Evolutionary conservation across 2,797 vertebrate species (phyloP).

Genomic region (Ciconia nigra): DNA sequence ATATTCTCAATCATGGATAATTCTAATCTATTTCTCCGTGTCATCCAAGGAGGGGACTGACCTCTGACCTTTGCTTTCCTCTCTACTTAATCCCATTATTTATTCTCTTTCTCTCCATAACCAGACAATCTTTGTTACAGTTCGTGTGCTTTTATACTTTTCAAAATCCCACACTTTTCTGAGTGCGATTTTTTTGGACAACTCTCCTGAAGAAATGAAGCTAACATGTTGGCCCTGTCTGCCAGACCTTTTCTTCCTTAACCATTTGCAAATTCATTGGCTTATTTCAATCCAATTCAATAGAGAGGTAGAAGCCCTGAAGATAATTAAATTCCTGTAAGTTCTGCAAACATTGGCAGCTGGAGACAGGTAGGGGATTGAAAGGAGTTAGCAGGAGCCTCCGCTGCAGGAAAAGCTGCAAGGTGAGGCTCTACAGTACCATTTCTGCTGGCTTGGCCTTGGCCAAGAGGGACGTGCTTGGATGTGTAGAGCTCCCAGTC

Average conservation of each 20-base stretch:
- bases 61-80: conserved; percentile 42
- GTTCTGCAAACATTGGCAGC: neutral
- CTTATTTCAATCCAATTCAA: neutral
- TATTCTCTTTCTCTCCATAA: conserved; percentile 26
- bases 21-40: neutral
- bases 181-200: neutral
- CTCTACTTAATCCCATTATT: conserved; percentile 45
- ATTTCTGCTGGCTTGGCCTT: neutral
- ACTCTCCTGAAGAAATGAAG: neutral
- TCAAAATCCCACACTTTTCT: neutral
- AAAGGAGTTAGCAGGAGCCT: neutral
- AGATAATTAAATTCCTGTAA: conserved; percentile 10
- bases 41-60: conserved; percentile 15
- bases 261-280: neutral
- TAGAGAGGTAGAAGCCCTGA: neutral
- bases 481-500: neutral
- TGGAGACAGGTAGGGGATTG: neutral
- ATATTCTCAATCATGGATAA: neutral
- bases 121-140: conserved; percentile 8
- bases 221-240: neutral
- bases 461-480: rapidly evolving
- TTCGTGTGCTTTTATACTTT: neutral
- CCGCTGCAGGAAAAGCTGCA: neutral
- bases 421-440: neutral
- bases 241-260: neutral